A percentile compares a stretch with the other conserved stretches of the same genome.
These are phyloP conservation scores for Ophion costatus DNA, from an alignment of 2,888 invertebrate species.

Conservation along the genomic window DNA sequence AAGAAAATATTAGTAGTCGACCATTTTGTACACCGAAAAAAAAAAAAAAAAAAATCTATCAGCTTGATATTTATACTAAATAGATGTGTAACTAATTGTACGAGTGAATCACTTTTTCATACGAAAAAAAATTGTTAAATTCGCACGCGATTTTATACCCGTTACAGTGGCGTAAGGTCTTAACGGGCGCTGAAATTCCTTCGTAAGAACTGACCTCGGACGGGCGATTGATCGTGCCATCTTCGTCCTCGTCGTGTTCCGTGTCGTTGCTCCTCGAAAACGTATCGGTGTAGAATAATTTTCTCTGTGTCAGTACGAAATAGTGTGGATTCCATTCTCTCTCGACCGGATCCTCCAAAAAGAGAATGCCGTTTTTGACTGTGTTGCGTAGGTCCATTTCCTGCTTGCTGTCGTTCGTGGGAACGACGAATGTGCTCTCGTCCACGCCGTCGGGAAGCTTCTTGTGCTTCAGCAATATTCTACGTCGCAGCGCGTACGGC, in stretches of 20 bases:
- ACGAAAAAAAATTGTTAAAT: too few species aligned
- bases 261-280: constrained; percentile 83
- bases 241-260: constrained; percentile 85
- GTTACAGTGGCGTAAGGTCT: too few species aligned
- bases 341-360: constrained; percentile 94
- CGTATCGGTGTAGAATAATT: constrained; percentile 94
- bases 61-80: too few species aligned
- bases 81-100: too few species aligned
- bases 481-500: constrained; percentile 90
- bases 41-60: too few species aligned
- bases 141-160: too few species aligned
- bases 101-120: too few species aligned
- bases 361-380: constrained; percentile 95
- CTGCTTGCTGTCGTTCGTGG: constrained; percentile 86
- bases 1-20: too few species aligned
- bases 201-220: constrained; percentile 74
- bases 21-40: too few species aligned
- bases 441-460: constrained; percentile 96
- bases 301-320: constrained; percentile 94
- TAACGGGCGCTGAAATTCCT: neutral
- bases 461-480: constrained; percentile 95
- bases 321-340: constrained; percentile 97
- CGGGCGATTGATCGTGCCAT: constrained; percentile 75
- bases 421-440: constrained; percentile 87
- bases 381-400: constrained; percentile 93